Percentiles rank a stretch among this genome's conserved stretches.
phyloP scores from a whole-genome alignment of 35 echinoderm and acorn worm species.

The Heliocidaris tuberculata region DNA sequence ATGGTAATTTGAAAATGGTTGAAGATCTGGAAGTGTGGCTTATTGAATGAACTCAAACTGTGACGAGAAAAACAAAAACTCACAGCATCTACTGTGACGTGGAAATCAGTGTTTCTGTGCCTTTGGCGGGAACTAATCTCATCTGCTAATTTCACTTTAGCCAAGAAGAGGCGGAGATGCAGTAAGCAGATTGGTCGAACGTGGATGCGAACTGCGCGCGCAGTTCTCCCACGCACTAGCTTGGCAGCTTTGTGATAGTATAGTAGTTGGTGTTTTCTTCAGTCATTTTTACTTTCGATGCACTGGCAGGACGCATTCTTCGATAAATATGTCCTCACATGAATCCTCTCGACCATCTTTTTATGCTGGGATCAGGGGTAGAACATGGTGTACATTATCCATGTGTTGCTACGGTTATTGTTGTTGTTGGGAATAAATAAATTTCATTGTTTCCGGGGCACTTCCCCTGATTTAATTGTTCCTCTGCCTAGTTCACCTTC shows the following conservation, averaged over 20 bases:
- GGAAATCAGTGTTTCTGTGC: neutral
- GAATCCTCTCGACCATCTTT: no score
- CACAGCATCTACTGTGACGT: neutral
- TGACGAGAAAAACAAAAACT: constrained; percentile 8
- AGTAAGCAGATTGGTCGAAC: neutral
- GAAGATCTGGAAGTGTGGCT: neutral
- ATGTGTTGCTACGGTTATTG: no score
- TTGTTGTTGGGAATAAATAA: no score
- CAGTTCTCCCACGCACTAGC: neutral
- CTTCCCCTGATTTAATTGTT: no score
- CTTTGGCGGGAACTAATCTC: neutral
- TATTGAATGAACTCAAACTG: neutral
- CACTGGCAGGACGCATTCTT: neutral
- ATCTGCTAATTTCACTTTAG: neutral
- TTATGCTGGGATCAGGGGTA: no score
- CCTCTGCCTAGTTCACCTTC: no score
- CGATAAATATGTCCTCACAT: no score
- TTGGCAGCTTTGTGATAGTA: neutral
- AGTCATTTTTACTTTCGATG: neutral
- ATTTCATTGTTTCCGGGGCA: no score
- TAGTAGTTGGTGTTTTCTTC: neutral
- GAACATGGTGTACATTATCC: no score
- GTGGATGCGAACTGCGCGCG: neutral
- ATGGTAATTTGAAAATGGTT: neutral
- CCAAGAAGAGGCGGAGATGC: neutral